A percentile compares a stretch with the other conserved stretches of the same genome.
These are phyloP conservation scores for Caenorhabditis zanzibari DNA, from an alignment of 2,888 invertebrate genomes.

Conservation along the genomic window DNA sequence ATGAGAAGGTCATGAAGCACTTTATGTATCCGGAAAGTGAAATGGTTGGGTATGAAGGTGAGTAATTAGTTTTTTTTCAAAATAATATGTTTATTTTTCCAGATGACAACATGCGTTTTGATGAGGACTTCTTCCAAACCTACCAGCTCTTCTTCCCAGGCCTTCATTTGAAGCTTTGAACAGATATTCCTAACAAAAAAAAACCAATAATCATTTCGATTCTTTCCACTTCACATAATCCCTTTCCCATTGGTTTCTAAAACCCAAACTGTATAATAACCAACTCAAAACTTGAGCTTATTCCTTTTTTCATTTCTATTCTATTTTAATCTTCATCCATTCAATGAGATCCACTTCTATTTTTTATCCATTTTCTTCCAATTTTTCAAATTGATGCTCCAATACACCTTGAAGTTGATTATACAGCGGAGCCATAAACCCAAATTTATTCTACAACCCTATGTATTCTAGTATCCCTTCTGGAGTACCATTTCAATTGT, in stretches of 20 bases:
- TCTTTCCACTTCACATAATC: background rate
- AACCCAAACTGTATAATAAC: background rate
- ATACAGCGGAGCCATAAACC: too few species aligned
- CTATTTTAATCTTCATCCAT: background rate
- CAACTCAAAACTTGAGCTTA: slow-evolving; percentile 36
- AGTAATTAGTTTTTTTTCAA: too few species aligned
- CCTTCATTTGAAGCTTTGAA: background rate
- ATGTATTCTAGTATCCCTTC: background rate
- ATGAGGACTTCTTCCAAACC: background rate
- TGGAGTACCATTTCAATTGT: slow-evolving; percentile 32
- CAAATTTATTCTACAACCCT: background rate
- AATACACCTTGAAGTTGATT: too few species aligned
- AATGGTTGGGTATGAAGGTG: too few species aligned
- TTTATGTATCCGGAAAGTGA: too few species aligned
- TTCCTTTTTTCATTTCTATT: background rate
- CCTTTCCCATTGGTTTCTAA: slow-evolving; percentile 19
- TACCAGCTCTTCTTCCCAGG: background rate
- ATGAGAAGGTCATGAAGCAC: too few species aligned
- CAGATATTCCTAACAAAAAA: background rate
- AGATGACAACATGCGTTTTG: background rate
- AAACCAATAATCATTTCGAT: too few species aligned
- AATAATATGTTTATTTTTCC: background rate
- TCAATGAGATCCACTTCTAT: slow-evolving; percentile 6
- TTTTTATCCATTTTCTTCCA: slow-evolving; percentile 1
- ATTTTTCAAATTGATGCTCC: background rate